Conservation (phyloP, 2,888 invertebrate genomes). For the Drosophila hamatofila region DNA sequence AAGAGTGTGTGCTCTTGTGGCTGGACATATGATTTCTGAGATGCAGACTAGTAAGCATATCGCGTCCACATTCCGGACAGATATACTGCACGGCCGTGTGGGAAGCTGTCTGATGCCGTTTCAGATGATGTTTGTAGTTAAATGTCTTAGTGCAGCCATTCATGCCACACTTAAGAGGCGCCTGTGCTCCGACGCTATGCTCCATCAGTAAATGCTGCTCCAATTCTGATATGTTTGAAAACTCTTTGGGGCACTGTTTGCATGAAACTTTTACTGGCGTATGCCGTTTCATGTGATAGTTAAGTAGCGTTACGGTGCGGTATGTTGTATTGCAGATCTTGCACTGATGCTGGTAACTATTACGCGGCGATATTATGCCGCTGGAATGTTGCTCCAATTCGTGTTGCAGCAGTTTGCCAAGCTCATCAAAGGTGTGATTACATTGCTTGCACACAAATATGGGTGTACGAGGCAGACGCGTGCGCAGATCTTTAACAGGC, state of each 20-base stretch:
- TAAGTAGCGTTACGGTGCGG: constrained; percentile 68
- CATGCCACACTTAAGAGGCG: constrained; percentile 58
- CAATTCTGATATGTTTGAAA: constrained; percentile 53
- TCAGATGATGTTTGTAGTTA: constrained; percentile 75
- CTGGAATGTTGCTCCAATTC: constrained; percentile 56
- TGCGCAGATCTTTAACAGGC: constrained; percentile 43
- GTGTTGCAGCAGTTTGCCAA: constrained; percentile 59
- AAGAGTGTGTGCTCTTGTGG: constrained; percentile 59
- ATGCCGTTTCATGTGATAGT: constrained; percentile 77
- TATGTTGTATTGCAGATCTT: constrained; percentile 71
- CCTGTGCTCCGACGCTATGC: constrained; percentile 49
- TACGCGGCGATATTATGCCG: constrained; percentile 27
- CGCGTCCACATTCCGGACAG: constrained; percentile 65
- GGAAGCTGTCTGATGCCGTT: constrained; percentile 71
- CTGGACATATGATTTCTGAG: constrained; percentile 63
- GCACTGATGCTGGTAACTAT: constrained; percentile 64
- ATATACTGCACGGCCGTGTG: constrained; percentile 58
- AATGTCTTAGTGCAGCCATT: constrained; percentile 72
- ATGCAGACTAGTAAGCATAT: constrained; percentile 54
- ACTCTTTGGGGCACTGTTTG: constrained; percentile 62
- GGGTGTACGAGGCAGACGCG: constrained; percentile 37
- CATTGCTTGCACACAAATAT: constrained; percentile 64
- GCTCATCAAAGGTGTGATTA: constrained; percentile 62
- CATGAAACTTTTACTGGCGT: constrained; percentile 53
- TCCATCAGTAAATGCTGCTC: constrained; percentile 40